Evolutionary conservation across 2,797 vertebrate species (phyloP).

Genomic region (Micromesistius poutassou): DNA sequence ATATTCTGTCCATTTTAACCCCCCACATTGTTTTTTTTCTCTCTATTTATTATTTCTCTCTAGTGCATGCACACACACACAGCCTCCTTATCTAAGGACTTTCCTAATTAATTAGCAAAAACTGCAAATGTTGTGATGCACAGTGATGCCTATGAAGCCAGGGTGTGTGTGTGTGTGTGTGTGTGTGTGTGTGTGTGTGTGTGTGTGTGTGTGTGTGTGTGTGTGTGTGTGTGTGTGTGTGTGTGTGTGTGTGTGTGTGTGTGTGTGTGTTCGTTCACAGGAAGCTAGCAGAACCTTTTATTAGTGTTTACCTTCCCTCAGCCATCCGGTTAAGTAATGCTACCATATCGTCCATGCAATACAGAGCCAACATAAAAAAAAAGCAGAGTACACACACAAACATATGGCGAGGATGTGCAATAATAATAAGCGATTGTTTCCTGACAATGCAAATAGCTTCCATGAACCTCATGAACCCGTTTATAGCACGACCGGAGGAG

Average conservation of each 20-base stretch:
- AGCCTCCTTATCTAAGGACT: not conserved
- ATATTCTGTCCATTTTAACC: conserved; percentile 39
- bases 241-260: conserved; percentile 8
- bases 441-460: not conserved
- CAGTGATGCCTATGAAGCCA: conserved; percentile 6
- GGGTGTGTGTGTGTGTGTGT: conserved; percentile 6
- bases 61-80: not conserved
- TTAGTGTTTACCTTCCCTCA: conserved; percentile 49
- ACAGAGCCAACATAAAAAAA: conserved; percentile 23
- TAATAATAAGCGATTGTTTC: conserved; percentile 9
- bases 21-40: not conserved
- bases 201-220: conserved; percentile 32
- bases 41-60: too few species aligned
- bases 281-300: conserved; percentile 59
- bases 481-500: conserved; percentile 16
- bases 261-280: conserved; percentile 48
- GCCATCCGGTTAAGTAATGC: conserved; percentile 3
- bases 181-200: conserved; percentile 7
- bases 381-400: conserved; percentile 23
- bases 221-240: conserved; percentile 6
- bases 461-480: not conserved
- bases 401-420: conserved; percentile 5
- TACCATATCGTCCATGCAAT: conserved; percentile 55
- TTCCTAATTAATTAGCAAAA: too few species aligned
- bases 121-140: not conserved